Conservation (phyloP, 64 coral and sea anemone species). For the Pachyseris speciosa region DNA sequence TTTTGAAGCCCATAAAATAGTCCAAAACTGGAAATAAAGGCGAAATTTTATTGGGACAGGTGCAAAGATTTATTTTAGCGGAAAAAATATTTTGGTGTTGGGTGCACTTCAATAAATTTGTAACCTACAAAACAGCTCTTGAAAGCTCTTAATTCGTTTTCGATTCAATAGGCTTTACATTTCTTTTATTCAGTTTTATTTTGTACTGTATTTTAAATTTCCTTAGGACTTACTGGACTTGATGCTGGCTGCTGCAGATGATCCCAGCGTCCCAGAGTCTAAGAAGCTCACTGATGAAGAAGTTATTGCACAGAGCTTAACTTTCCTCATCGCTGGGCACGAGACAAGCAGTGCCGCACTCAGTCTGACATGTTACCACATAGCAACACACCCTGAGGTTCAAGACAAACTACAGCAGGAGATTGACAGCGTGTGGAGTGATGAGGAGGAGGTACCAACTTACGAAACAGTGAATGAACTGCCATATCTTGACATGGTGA, state of each 20-base stretch:
- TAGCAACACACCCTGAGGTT: conserved; percentile 45
- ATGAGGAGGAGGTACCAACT: neutral
- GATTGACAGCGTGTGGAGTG: conserved; percentile 50
- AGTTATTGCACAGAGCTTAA: conserved; percentile 49
- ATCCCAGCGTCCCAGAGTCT: neutral
- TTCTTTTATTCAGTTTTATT: too few relatives aligned
- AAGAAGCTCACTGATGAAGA: conserved; percentile 39
- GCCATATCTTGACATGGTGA: conserved; percentile 53
- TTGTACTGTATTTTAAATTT: neutral
- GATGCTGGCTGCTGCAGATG: conserved; percentile 19
- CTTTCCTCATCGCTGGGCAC: conserved; percentile 46
- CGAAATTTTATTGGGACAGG: too few relatives aligned
- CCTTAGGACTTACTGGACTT: conserved; percentile 47
- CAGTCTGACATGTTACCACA: neutral
- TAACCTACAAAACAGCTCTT: too few relatives aligned
- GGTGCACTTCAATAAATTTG: too few relatives aligned
- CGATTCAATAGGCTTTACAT: too few relatives aligned
- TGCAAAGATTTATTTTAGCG: too few relatives aligned
- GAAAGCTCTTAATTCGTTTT: too few relatives aligned
- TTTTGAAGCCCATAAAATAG: too few relatives aligned
- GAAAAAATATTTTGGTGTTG: too few relatives aligned
- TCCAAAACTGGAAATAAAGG: too few relatives aligned
- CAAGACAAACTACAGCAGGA: conserved; percentile 58
- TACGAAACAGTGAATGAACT: conserved; percentile 45
- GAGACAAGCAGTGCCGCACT: conserved; percentile 35